Base-by-base conservation (phyloP, 1,140 invertebrate species). In the Elysia chlorotica region DNA sequence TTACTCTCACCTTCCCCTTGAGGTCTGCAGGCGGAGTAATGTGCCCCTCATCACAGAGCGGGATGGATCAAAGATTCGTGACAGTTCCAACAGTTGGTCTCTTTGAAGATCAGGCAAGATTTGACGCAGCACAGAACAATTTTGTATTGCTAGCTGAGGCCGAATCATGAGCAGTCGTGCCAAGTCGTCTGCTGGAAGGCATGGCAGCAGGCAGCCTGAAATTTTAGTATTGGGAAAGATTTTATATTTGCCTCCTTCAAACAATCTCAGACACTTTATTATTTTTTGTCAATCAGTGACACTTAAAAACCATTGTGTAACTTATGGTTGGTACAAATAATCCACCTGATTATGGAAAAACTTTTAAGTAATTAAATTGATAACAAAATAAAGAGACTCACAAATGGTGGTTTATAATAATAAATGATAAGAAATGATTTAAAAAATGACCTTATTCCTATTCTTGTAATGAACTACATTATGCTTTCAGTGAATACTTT, bases 11-110 rank as follows among this genome's bases (percentile, higher is more conserved):
- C 80, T 77, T 41, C 74, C 73, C 41, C 73, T 74, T n/a, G 75
- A 74, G 25, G 36, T 33, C 28, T 78, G 73, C 25, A 74, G 72
- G 72, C 73, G 74, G 21, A 72, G 63, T 28, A 85, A 65, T 33
- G 73, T 74, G 21, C 72, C 75, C 48, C 74, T 78, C 2, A 86
- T 79, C 2, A 77, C 53, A 41, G 76, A 71, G 56, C 78, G 78
- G 33, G 85, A 87, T 10, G 85, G 85, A 70, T 87, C 85, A 73
- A 86, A 81, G n/a, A 79, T 75, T 28, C 78, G 74, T 6, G 83
- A 84, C 56, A 88, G 66, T 41, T 77, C 76, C n/a, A 78, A 57
- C 61, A 88, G 75, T 4, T 59, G 31, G 19, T 71, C n/a, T 6
- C 74, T 28, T 53, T 77, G 65, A 48, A 87, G 76, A 23, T 75